Conservation (phyloP, 2,113 vertebrate genomes). For the Elephantulus edwardii region DNA sequence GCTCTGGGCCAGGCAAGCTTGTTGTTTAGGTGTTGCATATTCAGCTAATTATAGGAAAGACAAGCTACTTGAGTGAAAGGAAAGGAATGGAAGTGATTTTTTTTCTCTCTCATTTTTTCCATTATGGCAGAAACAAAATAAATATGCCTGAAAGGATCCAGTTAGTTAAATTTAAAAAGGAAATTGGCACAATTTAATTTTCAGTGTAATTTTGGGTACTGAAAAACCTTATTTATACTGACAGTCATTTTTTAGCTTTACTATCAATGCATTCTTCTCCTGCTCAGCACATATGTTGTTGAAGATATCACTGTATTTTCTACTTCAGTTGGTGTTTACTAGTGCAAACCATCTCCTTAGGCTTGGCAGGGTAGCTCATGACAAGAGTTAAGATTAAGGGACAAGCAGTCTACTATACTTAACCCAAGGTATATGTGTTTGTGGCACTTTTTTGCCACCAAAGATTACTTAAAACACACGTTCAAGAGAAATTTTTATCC, state of each 20-base stretch:
- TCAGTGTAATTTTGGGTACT: constrained; percentile 45
- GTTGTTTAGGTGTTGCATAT: neutral
- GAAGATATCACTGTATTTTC: constrained; percentile 19
- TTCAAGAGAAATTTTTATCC: neutral
- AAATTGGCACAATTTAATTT: constrained; percentile 52
- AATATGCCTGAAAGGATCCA: neutral
- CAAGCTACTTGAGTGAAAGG: neutral
- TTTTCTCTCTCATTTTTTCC: neutral
- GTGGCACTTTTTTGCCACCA: neutral
- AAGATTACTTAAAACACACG: neutral
- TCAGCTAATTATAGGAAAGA: constrained; percentile 10
- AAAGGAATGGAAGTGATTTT: neutral
- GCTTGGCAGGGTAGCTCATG: constrained; percentile 19
- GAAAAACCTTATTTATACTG: constrained; percentile 42
- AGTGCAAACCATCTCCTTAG: neutral
- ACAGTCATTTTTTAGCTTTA: constrained; percentile 53
- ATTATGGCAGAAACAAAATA: neutral
- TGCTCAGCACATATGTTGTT: constrained; percentile 49
- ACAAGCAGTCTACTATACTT: neutral
- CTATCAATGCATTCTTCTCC: neutral
- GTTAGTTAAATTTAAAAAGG: constrained; percentile 54
- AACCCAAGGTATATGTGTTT: neutral
- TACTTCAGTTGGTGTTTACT: constrained; percentile 1
- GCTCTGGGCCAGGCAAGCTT: neutral
- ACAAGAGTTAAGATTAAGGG: neutral